Percentiles rank a stretch among this genome's conserved stretches.
phyloP scores from a whole-genome alignment of 2,888 invertebrate genomes.

The Orthonychiurus folsomi region DNA sequence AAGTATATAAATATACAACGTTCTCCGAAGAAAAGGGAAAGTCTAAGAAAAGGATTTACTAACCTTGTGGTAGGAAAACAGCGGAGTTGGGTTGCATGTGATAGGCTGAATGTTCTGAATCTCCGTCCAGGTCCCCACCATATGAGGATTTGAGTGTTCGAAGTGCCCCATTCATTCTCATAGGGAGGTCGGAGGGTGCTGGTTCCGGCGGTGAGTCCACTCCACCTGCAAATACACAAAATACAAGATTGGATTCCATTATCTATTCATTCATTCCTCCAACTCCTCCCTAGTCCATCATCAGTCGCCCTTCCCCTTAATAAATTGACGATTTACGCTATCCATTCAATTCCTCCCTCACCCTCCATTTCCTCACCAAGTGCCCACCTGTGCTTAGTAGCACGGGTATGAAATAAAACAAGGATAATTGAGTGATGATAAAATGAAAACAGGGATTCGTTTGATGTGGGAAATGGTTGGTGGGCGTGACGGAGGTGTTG shows the following conservation, averaged over 20 bases:
- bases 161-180: conserved; percentile 39
- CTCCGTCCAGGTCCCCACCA: conserved; percentile 30
- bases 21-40: no score
- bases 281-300: conserved; percentile 14
- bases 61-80: conserved; percentile 39
- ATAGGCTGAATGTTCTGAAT: conserved; percentile 35
- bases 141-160: conserved; percentile 36
- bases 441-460: conserved; percentile 11
- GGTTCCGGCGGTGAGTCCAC: conserved; percentile 40
- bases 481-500: background rate
- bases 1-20: no score
- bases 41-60: conserved; percentile 3
- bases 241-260: conserved; percentile 3
- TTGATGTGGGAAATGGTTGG: background rate
- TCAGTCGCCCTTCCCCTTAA: background rate
- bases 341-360: background rate
- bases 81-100: conserved; percentile 37
- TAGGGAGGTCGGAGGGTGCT: conserved; percentile 40
- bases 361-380: background rate
- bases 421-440: conserved; percentile 10
- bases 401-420: background rate
- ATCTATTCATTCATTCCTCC: conserved; percentile 12
- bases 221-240: conserved; percentile 31
- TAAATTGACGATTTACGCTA: no score
- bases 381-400: background rate